Conservation (phyloP, 2,113 vertebrate species). For the Hyaena hyaena region DNA sequence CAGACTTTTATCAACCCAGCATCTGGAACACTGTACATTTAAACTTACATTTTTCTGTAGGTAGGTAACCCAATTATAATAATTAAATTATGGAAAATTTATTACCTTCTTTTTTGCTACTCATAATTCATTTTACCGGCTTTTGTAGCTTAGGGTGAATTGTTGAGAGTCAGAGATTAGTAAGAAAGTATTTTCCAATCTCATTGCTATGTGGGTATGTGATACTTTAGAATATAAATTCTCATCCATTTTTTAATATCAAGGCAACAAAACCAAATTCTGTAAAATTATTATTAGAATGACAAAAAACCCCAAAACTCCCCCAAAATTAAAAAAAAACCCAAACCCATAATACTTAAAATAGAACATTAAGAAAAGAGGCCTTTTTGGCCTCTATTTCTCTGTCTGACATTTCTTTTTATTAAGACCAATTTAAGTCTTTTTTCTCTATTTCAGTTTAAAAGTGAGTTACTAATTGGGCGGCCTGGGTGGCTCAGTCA, state of each 20-base stretch:
- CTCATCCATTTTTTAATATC: neutral
- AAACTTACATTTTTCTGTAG: constrained; percentile 60
- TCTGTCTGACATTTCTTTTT: neutral
- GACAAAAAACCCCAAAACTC: neutral
- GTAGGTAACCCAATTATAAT: constrained; percentile 54
- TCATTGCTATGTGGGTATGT: neutral
- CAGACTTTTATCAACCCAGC: constrained; percentile 47
- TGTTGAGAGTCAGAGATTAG: neutral
- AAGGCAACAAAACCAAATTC: neutral
- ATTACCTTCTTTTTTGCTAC: neutral
- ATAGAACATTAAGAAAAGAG: neutral
- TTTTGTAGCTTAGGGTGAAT: constrained; percentile 14
- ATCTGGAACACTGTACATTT: constrained; percentile 31
- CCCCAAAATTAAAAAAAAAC: neutral
- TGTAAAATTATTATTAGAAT: neutral
- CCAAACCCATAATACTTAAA: neutral
- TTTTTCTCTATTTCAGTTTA: neutral
- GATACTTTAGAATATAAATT: neutral
- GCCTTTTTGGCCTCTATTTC: neutral
- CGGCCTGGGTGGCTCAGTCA: too few species aligned
- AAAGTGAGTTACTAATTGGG: neutral
- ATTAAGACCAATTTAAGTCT: neutral
- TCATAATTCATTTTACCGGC: constrained; percentile 40
- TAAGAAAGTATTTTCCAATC: constrained; percentile 24
- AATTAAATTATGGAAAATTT: constrained; percentile 52